Evolutionary conservation across 2,888 invertebrate genomes (phyloP).

Genomic region (Eupeodes latifasciatus): DNA sequence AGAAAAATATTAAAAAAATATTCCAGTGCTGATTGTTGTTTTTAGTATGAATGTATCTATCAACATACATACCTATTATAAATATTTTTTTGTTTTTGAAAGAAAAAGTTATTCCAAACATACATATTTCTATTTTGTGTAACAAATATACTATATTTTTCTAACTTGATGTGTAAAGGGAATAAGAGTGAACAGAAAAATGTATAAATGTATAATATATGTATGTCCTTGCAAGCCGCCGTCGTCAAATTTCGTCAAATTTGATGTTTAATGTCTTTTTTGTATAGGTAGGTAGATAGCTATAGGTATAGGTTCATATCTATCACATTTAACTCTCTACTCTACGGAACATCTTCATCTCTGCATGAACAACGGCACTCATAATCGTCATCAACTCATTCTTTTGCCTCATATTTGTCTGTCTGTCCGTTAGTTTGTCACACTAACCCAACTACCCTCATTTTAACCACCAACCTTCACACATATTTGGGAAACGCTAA

Average conservation of each 20-base stretch:
- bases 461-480: too few relatives aligned
- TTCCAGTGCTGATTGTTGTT: too few relatives aligned
- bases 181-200: not conserved
- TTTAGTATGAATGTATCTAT: too few relatives aligned
- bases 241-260: constrained; percentile 21
- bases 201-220: too few relatives aligned
- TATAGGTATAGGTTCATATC: not conserved
- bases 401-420: not conserved
- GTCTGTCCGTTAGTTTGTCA: not conserved
- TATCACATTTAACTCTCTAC: constrained; percentile 23
- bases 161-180: not conserved
- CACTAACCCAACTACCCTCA: not conserved
- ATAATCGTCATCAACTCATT: constrained; percentile 18
- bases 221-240: not conserved
- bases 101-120: too few relatives aligned
- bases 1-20: too few relatives aligned
- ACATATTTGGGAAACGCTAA: not conserved
- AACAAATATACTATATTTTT: not conserved
- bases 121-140: too few relatives aligned
- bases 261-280: constrained; percentile 58
- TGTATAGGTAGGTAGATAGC: constrained; percentile 11
- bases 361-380: constrained; percentile 3
- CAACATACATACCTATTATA: too few relatives aligned
- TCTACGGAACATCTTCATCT: constrained; percentile 7
- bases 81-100: too few relatives aligned